Evolutionary conservation across 1,140 invertebrate genomes (phyloP), one percentile per base, ranked within the genome.

Genomic region (Drosophila albomicans): DNA sequence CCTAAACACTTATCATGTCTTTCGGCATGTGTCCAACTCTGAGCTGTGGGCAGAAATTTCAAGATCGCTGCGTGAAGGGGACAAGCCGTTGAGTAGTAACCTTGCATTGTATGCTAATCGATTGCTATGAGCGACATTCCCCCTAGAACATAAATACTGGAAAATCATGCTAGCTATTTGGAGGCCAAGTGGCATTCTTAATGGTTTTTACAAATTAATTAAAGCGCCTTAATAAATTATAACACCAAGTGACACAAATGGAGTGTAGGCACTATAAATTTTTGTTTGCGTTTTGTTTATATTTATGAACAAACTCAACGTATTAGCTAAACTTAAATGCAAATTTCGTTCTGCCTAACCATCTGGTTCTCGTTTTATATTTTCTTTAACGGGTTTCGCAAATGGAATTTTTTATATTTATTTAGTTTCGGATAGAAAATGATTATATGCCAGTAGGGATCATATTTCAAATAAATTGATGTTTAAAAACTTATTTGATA

Each of bases 41-140:
- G 38, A 6, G 64, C 15, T 32, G 64, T 57, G 66, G 63, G 41
- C 45, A 49, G 52, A 11, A 49, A 30, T 43, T 58, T 11, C 8
- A 38, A 38, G 16, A 52, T 10, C 16, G 8, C 13, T 28, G 20
- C 28, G 72, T 75, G 72, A 75, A 75, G 45, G 72, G 72, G 52
- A 75, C 48, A 56, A 28, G n/a, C 10, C 38, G 11, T 25, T 25
- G 20, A 25, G 20, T 25, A 25, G 20, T 71, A 59, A 71, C 73
- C 73, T 75, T 75, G 67, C 73, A 64, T 75, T 75, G 59, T 71
- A 54, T 71, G 66, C 54, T 70, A 75, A 70, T 63, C 11, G 41
- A 30, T 52, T 2, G 20, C 30, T 49, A 11, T 5, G 5, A 4
- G 32, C 56, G 3, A 35, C 48, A 68, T 62, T 49, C 25, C 52